Conservation (phyloP, 2,113 vertebrate genomes). For the Calypte anna region DNA sequence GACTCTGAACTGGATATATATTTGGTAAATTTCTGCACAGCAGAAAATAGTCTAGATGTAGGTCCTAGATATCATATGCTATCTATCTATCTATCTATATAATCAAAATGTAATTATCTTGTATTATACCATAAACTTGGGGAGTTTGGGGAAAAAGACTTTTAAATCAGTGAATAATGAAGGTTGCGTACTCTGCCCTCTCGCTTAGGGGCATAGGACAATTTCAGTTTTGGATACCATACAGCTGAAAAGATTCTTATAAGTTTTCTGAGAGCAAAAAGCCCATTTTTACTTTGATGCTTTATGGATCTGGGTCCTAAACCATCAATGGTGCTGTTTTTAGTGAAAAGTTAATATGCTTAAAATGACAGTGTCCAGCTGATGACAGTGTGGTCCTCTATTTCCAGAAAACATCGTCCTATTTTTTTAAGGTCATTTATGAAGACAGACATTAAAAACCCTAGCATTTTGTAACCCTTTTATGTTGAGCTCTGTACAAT, state of each 20-base stretch:
- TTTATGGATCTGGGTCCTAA: not conserved
- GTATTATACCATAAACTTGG: not conserved
- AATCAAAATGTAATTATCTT: not conserved
- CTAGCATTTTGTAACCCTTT: not conserved
- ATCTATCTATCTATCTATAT: not conserved
- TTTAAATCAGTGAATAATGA: not conserved
- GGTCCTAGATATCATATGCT: not conserved
- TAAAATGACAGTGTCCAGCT: not conserved
- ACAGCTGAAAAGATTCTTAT: not conserved
- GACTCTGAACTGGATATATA: not conserved
- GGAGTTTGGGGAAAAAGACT: not conserved
- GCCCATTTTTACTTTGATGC: not conserved
- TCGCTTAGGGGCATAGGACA: not conserved
- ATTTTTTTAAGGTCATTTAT: not conserved
- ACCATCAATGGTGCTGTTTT: not conserved
- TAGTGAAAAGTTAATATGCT: not conserved
- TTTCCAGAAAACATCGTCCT: not conserved
- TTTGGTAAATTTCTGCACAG: not conserved
- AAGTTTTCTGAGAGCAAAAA: not conserved
- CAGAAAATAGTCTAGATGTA: conserved; percentile 8
- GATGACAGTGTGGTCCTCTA: not conserved
- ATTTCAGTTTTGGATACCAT: not conserved
- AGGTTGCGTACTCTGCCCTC: not conserved
- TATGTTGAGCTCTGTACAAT: not conserved
- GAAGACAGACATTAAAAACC: not conserved